Conservation (phyloP, 2,888 invertebrate species). For the Micoletzkya japonica region DNA sequence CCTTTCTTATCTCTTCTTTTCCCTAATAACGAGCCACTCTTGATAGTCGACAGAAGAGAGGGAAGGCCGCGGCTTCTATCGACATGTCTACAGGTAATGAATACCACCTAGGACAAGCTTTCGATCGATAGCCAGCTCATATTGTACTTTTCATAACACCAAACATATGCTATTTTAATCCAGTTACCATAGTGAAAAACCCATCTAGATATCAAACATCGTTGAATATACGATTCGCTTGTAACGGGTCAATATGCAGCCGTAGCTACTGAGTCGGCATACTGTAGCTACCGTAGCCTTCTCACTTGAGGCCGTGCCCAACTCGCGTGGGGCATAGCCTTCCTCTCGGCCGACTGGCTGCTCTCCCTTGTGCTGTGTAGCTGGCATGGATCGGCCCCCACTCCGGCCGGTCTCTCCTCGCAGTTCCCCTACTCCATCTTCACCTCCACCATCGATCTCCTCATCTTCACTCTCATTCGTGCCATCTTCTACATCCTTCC, state of each 20-base stretch:
- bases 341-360: neutral
- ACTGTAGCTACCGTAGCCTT: no score
- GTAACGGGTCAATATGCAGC: no score
- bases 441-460: conserved; percentile 53
- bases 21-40: neutral
- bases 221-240: no score
- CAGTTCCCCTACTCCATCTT: conserved; percentile 48
- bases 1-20: neutral
- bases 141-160: no score
- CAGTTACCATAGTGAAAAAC: neutral
- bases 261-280: no score
- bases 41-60: no score
- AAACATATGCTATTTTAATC: no score
- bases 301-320: conserved; percentile 1
- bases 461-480: conserved; percentile 49
- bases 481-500: conserved; percentile 42
- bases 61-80: no score
- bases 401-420: neutral
- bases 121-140: no score
- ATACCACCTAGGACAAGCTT: no score
- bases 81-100: no score
- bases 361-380: neutral
- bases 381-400: neutral
- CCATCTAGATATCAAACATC: no score
- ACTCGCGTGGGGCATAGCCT: neutral